Percentiles rank a stretch among this genome's conserved stretches.
Evolutionary conservation across 30 jellyfish, hydroid and myxozoan genomes (phyloP).

Genomic region (Cassiopea andromeda): DNA sequence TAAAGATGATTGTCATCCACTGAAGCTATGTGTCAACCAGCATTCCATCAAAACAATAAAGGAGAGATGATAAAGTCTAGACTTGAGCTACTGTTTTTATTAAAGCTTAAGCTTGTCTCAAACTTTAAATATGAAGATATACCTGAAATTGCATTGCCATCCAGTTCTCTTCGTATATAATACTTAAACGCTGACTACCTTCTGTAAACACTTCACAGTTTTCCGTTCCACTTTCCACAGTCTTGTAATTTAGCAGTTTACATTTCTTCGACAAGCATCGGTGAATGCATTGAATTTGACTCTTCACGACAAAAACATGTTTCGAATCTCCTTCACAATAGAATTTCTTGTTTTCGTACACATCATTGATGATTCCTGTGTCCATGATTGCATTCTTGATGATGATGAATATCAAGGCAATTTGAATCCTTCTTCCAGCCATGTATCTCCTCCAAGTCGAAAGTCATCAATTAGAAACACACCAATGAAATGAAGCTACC

Average conservation of each 20-base stretch:
- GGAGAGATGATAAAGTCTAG: too few relatives aligned
- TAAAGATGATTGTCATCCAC: too few relatives aligned
- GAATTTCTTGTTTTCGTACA: not conserved
- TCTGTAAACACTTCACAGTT: not conserved
- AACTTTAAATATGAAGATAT: not conserved
- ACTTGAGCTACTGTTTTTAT: too few relatives aligned
- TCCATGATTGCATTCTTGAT: not conserved
- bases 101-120: not conserved
- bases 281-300: not conserved
- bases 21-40: too few relatives aligned
- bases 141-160: not conserved
- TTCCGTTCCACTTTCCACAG: not conserved
- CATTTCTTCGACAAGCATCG: not conserved
- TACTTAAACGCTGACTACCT: not conserved
- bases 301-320: not conserved
- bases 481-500: too few relatives aligned
- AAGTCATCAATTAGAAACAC: too few relatives aligned
- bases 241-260: not conserved
- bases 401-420: not conserved
- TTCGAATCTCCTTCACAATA: not conserved
- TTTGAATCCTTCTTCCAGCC: not conserved
- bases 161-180: not conserved
- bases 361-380: not conserved
- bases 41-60: too few relatives aligned
- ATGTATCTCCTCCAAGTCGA: not conserved